These are phyloP conservation scores for Lucilia sericata DNA, from an alignment of 1,140 invertebrate genomes.

Conservation along the genomic window DNA sequence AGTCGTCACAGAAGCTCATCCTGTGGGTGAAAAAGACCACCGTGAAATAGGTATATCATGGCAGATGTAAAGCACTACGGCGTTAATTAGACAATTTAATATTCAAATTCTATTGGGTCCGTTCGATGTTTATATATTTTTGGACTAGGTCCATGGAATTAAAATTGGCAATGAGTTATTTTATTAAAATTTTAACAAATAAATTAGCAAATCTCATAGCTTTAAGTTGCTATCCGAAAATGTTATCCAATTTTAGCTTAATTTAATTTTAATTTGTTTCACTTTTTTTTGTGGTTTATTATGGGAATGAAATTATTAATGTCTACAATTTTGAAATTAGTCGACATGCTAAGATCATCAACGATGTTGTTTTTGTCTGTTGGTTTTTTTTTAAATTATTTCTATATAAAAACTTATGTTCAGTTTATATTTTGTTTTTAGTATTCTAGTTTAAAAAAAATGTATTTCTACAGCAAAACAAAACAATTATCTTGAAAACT, in stretches of 20 bases:
- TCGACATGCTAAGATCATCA: constrained; percentile 14
- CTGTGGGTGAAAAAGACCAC: too few species aligned
- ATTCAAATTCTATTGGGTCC: too few species aligned
- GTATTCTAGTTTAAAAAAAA: not conserved
- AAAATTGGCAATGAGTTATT: too few species aligned
- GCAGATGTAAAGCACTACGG: too few species aligned
- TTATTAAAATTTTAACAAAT: too few species aligned
- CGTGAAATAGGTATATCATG: too few species aligned
- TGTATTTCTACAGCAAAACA: constrained; percentile 15
- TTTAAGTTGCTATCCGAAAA: too few species aligned
- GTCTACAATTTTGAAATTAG: not conserved
- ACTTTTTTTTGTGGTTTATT: not conserved
- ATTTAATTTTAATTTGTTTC: not conserved
- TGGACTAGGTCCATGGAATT: too few species aligned
- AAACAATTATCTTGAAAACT: constrained; percentile 43
- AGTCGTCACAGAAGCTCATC: too few species aligned
- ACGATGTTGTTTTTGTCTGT: not conserved
- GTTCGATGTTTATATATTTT: too few species aligned
- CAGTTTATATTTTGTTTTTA: not conserved
- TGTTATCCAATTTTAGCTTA: not conserved
- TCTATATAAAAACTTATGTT: not conserved
- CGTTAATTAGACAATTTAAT: too few species aligned
- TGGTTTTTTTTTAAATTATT: not conserved
- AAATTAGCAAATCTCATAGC: too few species aligned
- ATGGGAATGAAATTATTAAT: not conserved